Base-by-base conservation (phyloP, 2,797 vertebrate species). In the Lacerta bilineata region DNA sequence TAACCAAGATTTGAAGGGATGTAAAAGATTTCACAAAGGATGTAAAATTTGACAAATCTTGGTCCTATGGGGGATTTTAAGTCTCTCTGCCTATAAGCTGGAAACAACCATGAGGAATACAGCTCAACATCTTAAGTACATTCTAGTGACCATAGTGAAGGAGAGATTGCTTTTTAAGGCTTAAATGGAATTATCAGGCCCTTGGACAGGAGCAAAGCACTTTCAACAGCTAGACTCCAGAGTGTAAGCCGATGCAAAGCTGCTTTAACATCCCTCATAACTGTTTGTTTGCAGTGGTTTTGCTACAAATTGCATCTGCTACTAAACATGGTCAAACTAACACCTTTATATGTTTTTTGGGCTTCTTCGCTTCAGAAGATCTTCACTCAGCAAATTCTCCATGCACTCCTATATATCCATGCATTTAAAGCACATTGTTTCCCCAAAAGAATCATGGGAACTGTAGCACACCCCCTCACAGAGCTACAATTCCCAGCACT, bases 151-250 rank as follows among this genome's bases (percentile, higher is more conserved):
- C 27, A n/a, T 68, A 4, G 66, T 33, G 27, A 55, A 36, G 13
- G 50, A 11, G 61, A 75, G n/a, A 55, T 75, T 75, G 50, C 20
- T 75, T 74, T 84, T 75, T 5, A 66, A 23, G 41, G 43, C 29
- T 50, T 39, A 74, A 84, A n/a, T 84, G 71, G 83, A 75, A 84
- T 75, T 61, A 75, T 17, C 69, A 72, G 72, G 27, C 64, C 27
- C 29, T 25, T 69, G 55, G 43, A 27, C n/a, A 55, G n/a, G 36
- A 43, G 41, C 64, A 84, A 84, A 75, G 29, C 43, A 20, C 71
- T 29, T n/a, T 75, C 46, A 74, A n/a, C 41, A 50, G 50, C 68
- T 17, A 59, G 46, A n/a, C 29, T 59, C 69, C 69, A 84, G 36
- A 82, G 80, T 29, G 1, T 43, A 68, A 29, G 43, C 43, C 72